Evolutionary conservation across 2,888 invertebrate species (phyloP), one percentile per base, ranked within the genome.

Genomic region (Deilephila elpenor): DNA sequence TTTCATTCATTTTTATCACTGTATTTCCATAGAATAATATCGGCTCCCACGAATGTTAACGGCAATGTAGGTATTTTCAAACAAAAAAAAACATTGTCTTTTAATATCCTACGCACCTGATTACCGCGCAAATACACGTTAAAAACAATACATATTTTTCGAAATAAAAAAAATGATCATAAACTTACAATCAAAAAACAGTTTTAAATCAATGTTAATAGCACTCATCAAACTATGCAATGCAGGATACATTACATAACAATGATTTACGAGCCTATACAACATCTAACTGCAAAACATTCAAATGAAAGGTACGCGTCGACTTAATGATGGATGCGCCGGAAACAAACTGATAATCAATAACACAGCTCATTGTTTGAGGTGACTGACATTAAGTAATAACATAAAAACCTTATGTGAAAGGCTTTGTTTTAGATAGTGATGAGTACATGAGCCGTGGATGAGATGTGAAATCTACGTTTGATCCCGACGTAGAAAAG

Each of bases 271-370:
- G 25, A 67, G 20, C 14, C 17, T 25, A 67, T 67, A 44, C 25
- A 44, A 67, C 51, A 67, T 67, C 17, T 51, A 44, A 51, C 17
- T 17, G 67, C 5, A 67, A 51, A 67, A 67, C 51, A 67, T 44
- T 25, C 56, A 56, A 56, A 67, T 44, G 25, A 51, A 51, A 20
- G 19, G 32, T 17, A 44, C 44, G 44, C 3, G 2, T 14, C 44
- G 19, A 14, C 19, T 11, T 44, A 67, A 44, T 67, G 51, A 67
- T 51, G 67, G 44, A 51, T 67, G 67, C 67, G 44, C 44, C 67
- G 51, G 51, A 51, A 67, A 44, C 67, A 67, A 51, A 67, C 67
- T 25, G 17, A 67, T 51, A 51, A 67, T 51, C 25, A 67, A 67
- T 44, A 67, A 44, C 34, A 67, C 25, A 6, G 25, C 25, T 14